Conservation (phyloP, 2,113 vertebrate genomes). For the Nycticorax nycticorax region DNA sequence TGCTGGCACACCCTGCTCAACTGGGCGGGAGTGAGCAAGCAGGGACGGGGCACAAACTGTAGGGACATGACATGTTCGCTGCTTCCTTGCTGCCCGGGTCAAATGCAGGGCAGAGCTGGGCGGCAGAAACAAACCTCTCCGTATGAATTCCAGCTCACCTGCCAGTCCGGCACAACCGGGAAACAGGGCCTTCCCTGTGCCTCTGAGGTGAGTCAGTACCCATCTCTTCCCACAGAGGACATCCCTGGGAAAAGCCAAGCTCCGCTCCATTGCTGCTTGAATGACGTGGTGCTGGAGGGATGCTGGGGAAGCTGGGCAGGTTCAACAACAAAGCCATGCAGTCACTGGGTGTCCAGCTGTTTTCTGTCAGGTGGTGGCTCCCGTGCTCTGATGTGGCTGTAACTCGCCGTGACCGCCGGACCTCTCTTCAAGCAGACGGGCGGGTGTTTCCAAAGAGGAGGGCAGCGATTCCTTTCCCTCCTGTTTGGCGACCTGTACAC, state of each 20-base stretch:
- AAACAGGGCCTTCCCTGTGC: too few relatives aligned
- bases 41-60: accelerated
- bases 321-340: not conserved
- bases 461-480: not conserved
- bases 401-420: accelerated
- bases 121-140: not conserved
- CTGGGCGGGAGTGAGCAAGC: not conserved
- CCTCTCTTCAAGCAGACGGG: not conserved
- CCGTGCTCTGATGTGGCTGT: not conserved
- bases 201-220: accelerated
- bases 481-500: not conserved
- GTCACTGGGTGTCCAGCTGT: not conserved
- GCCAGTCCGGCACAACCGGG: not conserved
- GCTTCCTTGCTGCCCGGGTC: not conserved
- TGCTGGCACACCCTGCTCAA: not conserved
- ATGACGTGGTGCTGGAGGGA: accelerated
- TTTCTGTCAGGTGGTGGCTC: not conserved
- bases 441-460: not conserved
- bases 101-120: not conserved
- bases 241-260: not conserved
- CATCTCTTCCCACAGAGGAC: not conserved
- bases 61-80: not conserved
- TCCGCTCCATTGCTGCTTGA: not conserved
- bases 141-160: not conserved
- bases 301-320: not conserved